Base-by-base conservation (phyloP, 2,797 vertebrate genomes). In the Malurus leucopterus region DNA sequence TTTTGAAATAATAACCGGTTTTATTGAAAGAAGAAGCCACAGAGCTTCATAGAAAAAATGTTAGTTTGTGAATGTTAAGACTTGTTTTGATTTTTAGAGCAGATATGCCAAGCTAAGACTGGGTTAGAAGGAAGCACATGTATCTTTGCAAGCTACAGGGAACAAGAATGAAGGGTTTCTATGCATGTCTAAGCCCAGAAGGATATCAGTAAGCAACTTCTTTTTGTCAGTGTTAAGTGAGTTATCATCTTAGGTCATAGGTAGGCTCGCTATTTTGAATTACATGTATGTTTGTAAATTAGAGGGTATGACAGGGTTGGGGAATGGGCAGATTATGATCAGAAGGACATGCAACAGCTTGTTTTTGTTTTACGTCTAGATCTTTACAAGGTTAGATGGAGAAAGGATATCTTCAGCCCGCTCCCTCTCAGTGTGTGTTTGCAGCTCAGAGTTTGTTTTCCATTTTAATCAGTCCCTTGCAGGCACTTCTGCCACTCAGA, bases 11-110 rank as follows among this genome's bases (percentile, higher is more conserved):
- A 62, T 88, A 94, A 95, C 77, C 73, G 62, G 63, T 95, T 94
- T 96, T 95, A 95, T 63, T 94, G 92, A 95, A 92, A 91, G 93
- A 92, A 94, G 94, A 95, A 93, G 86, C 93, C 80, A 68, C 82
- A 65, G 69, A 81, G 81, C 91, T 73, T 84, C 70, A 47, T n/a
- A 91, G 68, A 79, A 75, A 75, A 91, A 82, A 71, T 47, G 65
- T 53, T 77, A 73, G 49, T 57, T 74, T 61, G 49, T 92, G 86
- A 69, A 54, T 73, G 80, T 67, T 86, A 64, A 77, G 75, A 89
- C 24, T 95, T 92, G 32, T 84, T 93, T 88, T 90, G 91, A 93
- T 88, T 94, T 96, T 94, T 90, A 89, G 87, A 95, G 78, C 79
- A 88, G 84, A 91, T 83, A 86, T 24, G n/a, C 72, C 72, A 81